These are phyloP conservation scores for Pheosia gnoma DNA, from an alignment of 2,888 invertebrate species.

Conservation along the genomic window DNA sequence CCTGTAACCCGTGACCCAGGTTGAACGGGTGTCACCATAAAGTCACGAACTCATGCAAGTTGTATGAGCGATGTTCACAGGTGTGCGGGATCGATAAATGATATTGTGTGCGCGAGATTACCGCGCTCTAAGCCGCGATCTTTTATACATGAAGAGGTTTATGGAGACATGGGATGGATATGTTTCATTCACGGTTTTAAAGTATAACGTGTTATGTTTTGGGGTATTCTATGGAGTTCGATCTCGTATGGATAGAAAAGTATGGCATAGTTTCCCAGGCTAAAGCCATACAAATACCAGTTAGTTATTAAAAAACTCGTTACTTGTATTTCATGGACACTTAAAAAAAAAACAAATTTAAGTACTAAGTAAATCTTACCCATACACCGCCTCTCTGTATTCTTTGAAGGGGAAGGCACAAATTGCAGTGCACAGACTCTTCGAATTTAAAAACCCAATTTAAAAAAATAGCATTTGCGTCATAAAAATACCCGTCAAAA, in stretches of 20 bases:
- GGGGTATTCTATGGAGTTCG: too few relatives aligned
- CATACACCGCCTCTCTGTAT: too few relatives aligned
- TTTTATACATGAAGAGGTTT: conserved; percentile 2
- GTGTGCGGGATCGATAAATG: neutral
- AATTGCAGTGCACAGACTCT: neutral
- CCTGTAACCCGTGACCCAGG: neutral
- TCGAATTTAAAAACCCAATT: neutral
- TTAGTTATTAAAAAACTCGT: too few relatives aligned
- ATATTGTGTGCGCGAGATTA: neutral
- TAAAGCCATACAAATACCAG: too few relatives aligned
- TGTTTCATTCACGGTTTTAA: neutral
- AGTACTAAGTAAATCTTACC: too few relatives aligned
- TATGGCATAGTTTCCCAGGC: too few relatives aligned
- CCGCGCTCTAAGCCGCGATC: neutral
- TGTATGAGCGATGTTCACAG: conserved; percentile 6
- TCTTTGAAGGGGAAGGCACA: too few relatives aligned
- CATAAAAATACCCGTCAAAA: neutral
- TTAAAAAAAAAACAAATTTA: too few relatives aligned
- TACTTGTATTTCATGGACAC: too few relatives aligned
- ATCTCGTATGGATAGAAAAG: too few relatives aligned
- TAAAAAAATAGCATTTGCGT: neutral
- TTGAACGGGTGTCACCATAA: conserved; percentile 1
- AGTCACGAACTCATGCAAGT: conserved; percentile 3
- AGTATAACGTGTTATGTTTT: neutral
- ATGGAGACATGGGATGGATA: neutral